Conservation (phyloP, 2,113 vertebrate species). For the Lasiurus borealis region DNA sequence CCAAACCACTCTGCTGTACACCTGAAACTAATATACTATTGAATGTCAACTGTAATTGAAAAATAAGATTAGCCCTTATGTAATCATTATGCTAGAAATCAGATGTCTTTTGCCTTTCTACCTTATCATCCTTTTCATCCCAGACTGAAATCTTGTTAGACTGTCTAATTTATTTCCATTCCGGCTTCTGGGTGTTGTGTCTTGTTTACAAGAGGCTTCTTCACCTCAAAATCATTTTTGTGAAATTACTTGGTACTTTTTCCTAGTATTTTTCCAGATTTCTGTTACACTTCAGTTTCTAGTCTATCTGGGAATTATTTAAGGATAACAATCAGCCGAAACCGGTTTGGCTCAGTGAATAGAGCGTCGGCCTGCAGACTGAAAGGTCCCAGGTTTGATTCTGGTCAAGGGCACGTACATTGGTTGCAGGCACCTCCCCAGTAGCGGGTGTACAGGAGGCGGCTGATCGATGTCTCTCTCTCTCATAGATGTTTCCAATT, state of each 20-base stretch:
- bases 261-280: neutral
- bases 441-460: too few relatives aligned
- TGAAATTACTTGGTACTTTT: constrained; percentile 16
- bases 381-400: too few relatives aligned
- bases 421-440: too few relatives aligned
- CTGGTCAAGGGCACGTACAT: too few relatives aligned
- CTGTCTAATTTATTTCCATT: neutral
- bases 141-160: neutral
- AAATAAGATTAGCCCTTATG: neutral
- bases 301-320: neutral
- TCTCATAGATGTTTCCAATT: too few relatives aligned
- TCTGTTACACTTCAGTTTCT: neutral
- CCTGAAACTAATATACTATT: neutral
- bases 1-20: neutral
- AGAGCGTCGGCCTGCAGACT: too few relatives aligned
- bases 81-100: neutral
- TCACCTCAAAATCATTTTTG: constrained; percentile 38
- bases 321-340: too few relatives aligned
- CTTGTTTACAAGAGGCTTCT: constrained; percentile 4
- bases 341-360: too few relatives aligned
- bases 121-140: neutral
- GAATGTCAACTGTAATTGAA: neutral
- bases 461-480: too few relatives aligned
- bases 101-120: neutral
- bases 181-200: neutral